These are phyloP conservation scores for Percina caprodes DNA, from an alignment of 2,113 vertebrate genomes.

Conservation along the genomic window DNA sequence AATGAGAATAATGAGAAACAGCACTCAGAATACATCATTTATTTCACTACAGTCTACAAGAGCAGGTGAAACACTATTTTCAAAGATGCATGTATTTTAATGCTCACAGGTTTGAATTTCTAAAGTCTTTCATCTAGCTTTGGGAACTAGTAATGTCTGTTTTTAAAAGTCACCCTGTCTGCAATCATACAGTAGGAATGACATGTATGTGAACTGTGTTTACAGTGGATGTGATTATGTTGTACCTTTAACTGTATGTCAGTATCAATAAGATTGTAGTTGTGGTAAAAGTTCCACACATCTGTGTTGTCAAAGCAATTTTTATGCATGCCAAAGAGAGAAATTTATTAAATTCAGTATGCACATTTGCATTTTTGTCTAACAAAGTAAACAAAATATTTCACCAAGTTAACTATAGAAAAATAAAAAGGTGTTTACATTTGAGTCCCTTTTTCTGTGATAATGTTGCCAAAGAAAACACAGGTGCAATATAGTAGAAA, in stretches of 20 bases:
- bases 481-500: neutral
- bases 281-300: conserved; percentile 56
- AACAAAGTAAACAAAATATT: conserved; percentile 66
- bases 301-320: conserved; percentile 67
- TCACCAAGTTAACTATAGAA: conserved; percentile 63
- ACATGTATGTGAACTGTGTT: conserved; percentile 52
- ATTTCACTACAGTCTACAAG: conserved; percentile 4
- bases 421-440: conserved; percentile 69
- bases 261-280: conserved; percentile 63
- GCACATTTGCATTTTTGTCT: conserved; percentile 76
- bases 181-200: conserved; percentile 29
- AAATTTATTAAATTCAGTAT: conserved; percentile 68
- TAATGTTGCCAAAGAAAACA: conserved; percentile 27
- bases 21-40: conserved; percentile 38
- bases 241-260: conserved; percentile 63
- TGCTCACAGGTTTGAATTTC: conserved; percentile 18
- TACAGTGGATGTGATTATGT: conserved; percentile 46
- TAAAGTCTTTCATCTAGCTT: neutral
- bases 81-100: conserved; percentile 8
- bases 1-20: conserved; percentile 14
- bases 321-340: conserved; percentile 86
- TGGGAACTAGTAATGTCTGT: conserved; percentile 1
- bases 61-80: conserved; percentile 6
- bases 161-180: conserved; percentile 34
- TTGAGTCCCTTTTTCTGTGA: conserved; percentile 31